phyloP scores from a whole-genome alignment of 2,797 vertebrate species.

The Knipowitschia caucasica region DNA sequence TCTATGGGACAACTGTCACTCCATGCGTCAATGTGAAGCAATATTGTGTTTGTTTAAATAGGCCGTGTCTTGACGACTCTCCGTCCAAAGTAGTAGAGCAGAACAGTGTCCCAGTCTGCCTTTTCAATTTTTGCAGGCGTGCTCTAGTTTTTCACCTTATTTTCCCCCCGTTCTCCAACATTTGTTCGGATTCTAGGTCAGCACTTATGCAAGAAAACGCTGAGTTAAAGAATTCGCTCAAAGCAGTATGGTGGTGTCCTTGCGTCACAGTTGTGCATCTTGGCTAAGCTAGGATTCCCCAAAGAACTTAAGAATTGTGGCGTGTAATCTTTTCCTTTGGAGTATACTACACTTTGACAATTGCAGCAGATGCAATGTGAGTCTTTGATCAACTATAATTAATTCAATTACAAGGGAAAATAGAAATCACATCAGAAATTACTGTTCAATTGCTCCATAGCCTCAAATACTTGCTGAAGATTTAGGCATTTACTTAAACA shows the following conservation, averaged over 20 bases:
- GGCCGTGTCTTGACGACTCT: not conserved
- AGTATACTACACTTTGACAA: too few species aligned
- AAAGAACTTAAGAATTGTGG: too few species aligned
- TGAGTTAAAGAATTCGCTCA: not conserved
- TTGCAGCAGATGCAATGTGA: not conserved
- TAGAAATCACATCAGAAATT: too few species aligned
- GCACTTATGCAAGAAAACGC: not conserved
- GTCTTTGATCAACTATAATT: too few species aligned
- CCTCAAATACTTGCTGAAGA: too few species aligned
- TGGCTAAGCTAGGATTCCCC: not conserved
- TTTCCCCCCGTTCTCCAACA: not conserved
- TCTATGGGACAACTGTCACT: conserved; percentile 37
- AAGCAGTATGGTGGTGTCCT: not conserved
- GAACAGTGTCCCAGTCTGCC: not conserved
- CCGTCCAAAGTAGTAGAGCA: not conserved
- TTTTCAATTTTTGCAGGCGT: not conserved
- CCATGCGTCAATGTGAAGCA: not conserved
- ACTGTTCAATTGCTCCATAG: too few species aligned
- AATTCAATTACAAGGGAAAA: too few species aligned
- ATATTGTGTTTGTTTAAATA: not conserved
- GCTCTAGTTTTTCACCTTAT: not conserved
- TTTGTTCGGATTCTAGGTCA: not conserved
- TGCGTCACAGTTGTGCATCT: not conserved
- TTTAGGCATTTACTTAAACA: too few species aligned
- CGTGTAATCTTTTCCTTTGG: too few species aligned